phyloP scores from a whole-genome alignment of 2,888 invertebrate species.

The Caenorhabditis macrosperma region DNA sequence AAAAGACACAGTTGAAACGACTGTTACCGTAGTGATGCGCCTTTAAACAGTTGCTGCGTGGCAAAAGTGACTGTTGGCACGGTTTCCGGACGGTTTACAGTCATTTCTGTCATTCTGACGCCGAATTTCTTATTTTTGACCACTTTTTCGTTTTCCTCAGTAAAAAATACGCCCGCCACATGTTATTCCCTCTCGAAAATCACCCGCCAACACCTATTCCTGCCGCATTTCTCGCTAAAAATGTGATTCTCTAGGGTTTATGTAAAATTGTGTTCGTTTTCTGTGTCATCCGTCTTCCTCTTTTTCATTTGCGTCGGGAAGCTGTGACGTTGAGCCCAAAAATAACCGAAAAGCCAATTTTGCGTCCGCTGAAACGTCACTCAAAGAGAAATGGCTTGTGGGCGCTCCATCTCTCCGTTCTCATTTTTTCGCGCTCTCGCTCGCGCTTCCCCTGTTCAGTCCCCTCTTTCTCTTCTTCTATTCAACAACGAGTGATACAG shows the following conservation, averaged over 20 bases:
- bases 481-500: not conserved
- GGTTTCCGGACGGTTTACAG: not conserved
- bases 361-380: not conserved
- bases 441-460: not conserved
- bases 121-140: constrained; percentile 21
- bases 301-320: not conserved
- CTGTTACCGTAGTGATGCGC: constrained; percentile 50
- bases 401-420: not conserved
- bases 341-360: no score
- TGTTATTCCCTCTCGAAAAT: not conserved
- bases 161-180: not conserved
- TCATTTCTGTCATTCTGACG: not conserved
- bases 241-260: no score
- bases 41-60: constrained; percentile 44
- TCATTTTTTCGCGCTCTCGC: not conserved
- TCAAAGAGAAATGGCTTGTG: not conserved
- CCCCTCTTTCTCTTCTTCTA: not conserved
- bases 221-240: no score
- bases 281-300: no score
- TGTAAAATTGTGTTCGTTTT: no score
- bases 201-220: not conserved
- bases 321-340: no score
- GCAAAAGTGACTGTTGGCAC: constrained; percentile 18
- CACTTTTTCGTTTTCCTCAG: constrained; percentile 22
- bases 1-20: constrained; percentile 50